phyloP scores from a whole-genome alignment of 1,140 invertebrate species.

The Artemia franciscana region DNA sequence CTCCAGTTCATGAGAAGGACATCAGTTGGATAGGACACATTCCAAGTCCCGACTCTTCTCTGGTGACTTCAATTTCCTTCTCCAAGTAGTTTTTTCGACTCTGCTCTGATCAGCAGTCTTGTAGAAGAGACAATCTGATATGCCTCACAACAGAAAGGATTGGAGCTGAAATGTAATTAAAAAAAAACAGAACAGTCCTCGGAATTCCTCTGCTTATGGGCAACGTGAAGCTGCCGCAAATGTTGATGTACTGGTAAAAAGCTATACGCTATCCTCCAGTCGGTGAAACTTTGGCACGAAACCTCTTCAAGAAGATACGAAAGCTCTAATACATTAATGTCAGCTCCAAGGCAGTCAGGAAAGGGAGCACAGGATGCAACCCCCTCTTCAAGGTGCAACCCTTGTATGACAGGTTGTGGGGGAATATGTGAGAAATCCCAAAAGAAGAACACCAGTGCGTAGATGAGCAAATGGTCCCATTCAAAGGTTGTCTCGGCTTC shows the following conservation, averaged over 20 bases:
- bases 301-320: too few relatives aligned
- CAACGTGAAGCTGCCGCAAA: too few relatives aligned
- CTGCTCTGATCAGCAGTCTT: not conserved
- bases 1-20: not conserved
- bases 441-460: slow-evolving; percentile 12
- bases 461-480: slow-evolving; percentile 17
- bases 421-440: too few relatives aligned
- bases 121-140: not conserved
- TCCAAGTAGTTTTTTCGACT: not conserved
- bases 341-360: too few relatives aligned
- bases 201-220: too few relatives aligned
- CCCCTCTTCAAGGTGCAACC: too few relatives aligned
- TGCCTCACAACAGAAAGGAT: not conserved
- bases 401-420: too few relatives aligned
- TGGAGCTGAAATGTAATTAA: not conserved
- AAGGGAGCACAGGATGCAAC: too few relatives aligned
- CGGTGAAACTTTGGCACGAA: too few relatives aligned
- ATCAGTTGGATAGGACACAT: not conserved
- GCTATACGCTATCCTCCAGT: too few relatives aligned
- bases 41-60: not conserved
- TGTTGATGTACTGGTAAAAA: too few relatives aligned
- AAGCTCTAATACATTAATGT: too few relatives aligned
- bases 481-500: slow-evolving; percentile 13
- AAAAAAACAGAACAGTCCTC: not conserved
- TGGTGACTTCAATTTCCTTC: not conserved